Percentiles rank a stretch among this genome's conserved stretches.
phyloP scores from a whole-genome alignment of 1,140 invertebrate genomes.

The Bradynema listronoti region DNA sequence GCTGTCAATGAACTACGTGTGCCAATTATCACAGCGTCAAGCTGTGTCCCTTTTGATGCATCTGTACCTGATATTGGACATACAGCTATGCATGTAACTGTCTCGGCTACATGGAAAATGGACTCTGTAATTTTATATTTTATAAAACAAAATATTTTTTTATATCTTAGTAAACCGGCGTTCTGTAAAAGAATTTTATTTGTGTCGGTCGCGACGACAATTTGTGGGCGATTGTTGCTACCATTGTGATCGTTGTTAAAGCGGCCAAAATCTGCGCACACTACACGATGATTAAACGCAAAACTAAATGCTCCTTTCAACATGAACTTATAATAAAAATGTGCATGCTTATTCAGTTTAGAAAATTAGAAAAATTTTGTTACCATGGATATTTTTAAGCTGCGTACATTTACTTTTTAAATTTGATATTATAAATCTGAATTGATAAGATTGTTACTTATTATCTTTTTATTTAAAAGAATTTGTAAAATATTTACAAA shows the following conservation, averaged over 20 bases:
- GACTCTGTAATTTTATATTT: too few relatives aligned
- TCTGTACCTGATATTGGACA: background rate
- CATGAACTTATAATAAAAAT: too few relatives aligned
- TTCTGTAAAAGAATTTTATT: constrained; percentile 34
- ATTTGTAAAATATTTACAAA: too few relatives aligned
- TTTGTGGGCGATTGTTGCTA: constrained; percentile 10
- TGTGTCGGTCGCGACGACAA: constrained; percentile 35
- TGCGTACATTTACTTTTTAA: too few relatives aligned
- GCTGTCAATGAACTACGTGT: constrained; percentile 22
- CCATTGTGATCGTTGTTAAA: constrained; percentile 11
- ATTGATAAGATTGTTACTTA: too few relatives aligned
- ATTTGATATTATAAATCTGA: too few relatives aligned
- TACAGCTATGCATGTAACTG: constrained; percentile 20
- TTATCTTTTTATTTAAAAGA: too few relatives aligned
- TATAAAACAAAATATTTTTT: too few relatives aligned
- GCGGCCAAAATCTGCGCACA: constrained; percentile 6
- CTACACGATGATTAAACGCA: constrained; percentile 28
- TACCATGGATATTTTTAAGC: too few relatives aligned
- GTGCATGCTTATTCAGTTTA: too few relatives aligned
- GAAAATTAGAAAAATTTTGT: too few relatives aligned
- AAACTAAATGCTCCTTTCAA: constrained; percentile 27
- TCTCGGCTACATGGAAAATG: constrained; percentile 33
- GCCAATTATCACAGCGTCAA: constrained; percentile 31
- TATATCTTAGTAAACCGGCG: too few relatives aligned
- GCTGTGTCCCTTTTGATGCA: background rate